phyloP scores from a whole-genome alignment of 37 sponge, comb jelly and placozoan genomes.

The Halisarca cf. caerulea region DNA sequence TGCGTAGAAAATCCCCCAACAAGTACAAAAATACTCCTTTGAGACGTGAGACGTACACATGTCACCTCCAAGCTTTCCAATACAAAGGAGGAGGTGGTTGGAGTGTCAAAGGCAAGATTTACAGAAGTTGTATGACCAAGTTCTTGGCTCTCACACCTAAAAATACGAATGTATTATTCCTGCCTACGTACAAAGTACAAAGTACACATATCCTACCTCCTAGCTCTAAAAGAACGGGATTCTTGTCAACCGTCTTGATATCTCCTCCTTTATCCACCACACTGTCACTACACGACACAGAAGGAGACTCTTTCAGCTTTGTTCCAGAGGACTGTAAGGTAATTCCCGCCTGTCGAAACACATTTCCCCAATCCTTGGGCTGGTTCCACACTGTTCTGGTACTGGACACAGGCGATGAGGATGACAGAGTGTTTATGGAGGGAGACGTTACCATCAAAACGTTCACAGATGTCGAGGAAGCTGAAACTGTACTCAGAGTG shows the following conservation, averaged over 20 bases:
- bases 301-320: not conserved
- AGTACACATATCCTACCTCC: not conserved
- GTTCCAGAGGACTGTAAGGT: not conserved
- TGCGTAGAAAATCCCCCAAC: no score
- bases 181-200: not conserved
- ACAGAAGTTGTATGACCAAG: no score
- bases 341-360: not conserved
- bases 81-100: no score
- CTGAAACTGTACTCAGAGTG: no score
- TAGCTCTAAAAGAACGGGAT: not conserved
- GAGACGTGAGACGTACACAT: no score
- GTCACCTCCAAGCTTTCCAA: no score
- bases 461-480: no score
- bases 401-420: not conserved
- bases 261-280: not conserved
- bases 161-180: no score
- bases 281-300: not conserved
- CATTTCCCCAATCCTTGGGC: slow-evolving; percentile 8
- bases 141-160: no score
- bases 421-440: not conserved
- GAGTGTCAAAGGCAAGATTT: no score
- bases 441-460: not conserved
- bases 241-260: not conserved
- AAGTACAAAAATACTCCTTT: no score
- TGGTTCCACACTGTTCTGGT: not conserved